Evolutionary conservation across 2,113 vertebrate genomes (phyloP).

Genomic region (Pimephales promelas): DNA sequence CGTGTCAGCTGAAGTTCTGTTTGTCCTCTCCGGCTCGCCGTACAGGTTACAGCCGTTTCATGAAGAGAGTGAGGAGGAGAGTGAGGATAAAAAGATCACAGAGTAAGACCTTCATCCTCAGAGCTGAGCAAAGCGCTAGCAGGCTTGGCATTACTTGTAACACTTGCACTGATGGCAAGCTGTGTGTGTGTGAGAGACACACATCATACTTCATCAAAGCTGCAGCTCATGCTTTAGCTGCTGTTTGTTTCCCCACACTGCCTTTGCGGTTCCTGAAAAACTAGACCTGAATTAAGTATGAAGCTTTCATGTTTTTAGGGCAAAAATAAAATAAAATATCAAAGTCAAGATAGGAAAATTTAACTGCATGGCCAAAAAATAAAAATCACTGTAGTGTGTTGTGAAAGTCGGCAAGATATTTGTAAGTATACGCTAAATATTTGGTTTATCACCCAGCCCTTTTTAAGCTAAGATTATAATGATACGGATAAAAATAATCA

Average conservation of each 20-base stretch:
- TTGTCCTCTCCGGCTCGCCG: constrained; percentile 49
- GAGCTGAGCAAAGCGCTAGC: neutral
- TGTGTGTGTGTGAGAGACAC: too few relatives aligned
- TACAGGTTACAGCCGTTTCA: constrained; percentile 59
- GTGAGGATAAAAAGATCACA: constrained; percentile 35
- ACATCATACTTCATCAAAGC: neutral
- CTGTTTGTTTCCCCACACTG: neutral
- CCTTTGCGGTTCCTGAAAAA: neutral
- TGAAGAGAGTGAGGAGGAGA: constrained; percentile 55
- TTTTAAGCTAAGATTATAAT: neutral
- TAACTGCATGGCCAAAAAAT: too few relatives aligned
- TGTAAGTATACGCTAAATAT: too few relatives aligned
- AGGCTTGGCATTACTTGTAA: neutral
- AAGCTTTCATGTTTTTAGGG: neutral
- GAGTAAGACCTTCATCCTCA: constrained; percentile 63
- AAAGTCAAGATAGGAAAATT: too few relatives aligned
- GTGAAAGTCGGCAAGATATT: too few relatives aligned
- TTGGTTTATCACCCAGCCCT: too few relatives aligned
- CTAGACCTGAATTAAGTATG: neutral
- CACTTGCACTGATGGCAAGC: too few relatives aligned
- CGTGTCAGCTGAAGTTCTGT: constrained; percentile 30
- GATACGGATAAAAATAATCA: neutral
- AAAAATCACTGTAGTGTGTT: too few relatives aligned
- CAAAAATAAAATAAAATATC: too few relatives aligned
- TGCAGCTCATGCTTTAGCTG: neutral